Base-by-base conservation (phyloP, 2,888 invertebrate species). In the Drosophila buzzatii region DNA sequence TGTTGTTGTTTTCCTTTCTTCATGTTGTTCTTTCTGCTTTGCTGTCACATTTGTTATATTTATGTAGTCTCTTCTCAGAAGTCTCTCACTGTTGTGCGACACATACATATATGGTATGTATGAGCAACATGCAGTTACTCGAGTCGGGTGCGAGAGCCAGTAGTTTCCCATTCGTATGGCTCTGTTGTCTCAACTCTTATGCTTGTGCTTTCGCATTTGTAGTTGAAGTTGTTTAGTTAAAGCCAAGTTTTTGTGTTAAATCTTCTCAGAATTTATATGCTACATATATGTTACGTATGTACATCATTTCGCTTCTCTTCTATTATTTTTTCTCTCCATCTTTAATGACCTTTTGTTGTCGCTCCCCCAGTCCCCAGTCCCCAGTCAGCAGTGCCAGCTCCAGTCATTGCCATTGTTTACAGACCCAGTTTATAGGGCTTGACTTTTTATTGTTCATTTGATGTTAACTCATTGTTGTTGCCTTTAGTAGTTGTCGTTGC, bases 221-320 rank as follows among this genome's bases (percentile, higher is more conserved):
- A 33, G 57, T n/a, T 58, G 14, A 33, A 45, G 33, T 67, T 69
- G 64, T 68, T 70, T 64, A 67, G 58, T 71, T 74, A 73, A 61
- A 49, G 41, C n/a, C 59, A 66, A 77, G 33, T 65, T 69, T 27
- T 73, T 52, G 47, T 59, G 64, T 74, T 78, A 60, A 67, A 74
- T 52, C 70, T 77, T 78, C 78, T 69, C 41, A 58, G 78, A 75
- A 79, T 72, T 51, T 73, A 59, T 72, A 51, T 60, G 70, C 52
- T 55, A 77, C 51, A 27, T 3, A 37, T 52, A 35, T 20, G 18
- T 27, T 37, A 52, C 14, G 37, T 39, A 39, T 27, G 23, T 41
- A 41, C 53, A 27, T 55, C 6, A 23, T 3, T 23, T n/a, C 8
- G 8, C 35, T 23, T 1, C 37, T 23, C 27, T 20, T 45, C 37